Evolutionary conservation across 2,888 invertebrate species (phyloP).

Genomic region (Rhamphomyia laevipes): DNA sequence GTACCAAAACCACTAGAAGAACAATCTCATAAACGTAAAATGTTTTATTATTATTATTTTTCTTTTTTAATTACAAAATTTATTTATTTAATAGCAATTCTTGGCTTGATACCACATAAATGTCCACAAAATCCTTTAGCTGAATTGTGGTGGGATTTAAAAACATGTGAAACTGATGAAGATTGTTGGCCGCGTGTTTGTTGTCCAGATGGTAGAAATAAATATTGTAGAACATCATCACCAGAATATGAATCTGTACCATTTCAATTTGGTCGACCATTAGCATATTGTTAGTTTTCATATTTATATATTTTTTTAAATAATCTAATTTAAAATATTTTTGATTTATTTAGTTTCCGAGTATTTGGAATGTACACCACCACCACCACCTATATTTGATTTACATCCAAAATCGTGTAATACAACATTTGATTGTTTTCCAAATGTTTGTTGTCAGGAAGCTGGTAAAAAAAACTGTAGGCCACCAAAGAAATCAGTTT

Average conservation of each 20-base stretch:
- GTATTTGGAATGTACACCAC: slow-evolving; percentile 61
- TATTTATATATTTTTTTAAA: slow-evolving; percentile 9
- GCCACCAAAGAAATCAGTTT: slow-evolving; percentile 58
- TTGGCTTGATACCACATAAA: slow-evolving; percentile 57
- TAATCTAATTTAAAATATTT: no score
- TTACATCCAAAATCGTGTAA: slow-evolving; percentile 58
- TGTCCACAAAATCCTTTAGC: slow-evolving; percentile 57
- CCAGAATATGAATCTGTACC: slow-evolving; percentile 48
- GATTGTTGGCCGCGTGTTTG: slow-evolving; percentile 68
- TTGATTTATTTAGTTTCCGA: slow-evolving; percentile 38
- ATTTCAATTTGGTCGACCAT: slow-evolving; percentile 49
- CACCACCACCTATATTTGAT: slow-evolving; percentile 55
- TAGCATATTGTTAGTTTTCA: slow-evolving; percentile 47
- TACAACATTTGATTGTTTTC: slow-evolving; percentile 63
- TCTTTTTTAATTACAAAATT: neutral
- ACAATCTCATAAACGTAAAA: slow-evolving; percentile 28
- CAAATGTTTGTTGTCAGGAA: slow-evolving; percentile 69
- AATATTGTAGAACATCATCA: slow-evolving; percentile 59
- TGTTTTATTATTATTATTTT: neutral
- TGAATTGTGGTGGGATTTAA: slow-evolving; percentile 57
- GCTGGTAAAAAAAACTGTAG: slow-evolving; percentile 58
- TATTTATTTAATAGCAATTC: slow-evolving; percentile 42
- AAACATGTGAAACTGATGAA: slow-evolving; percentile 52
- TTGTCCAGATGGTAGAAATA: slow-evolving; percentile 56
- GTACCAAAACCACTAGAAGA: slow-evolving; percentile 44